Conservation (phyloP, 1,140 invertebrate species). For the Callitettix versicolor region DNA sequence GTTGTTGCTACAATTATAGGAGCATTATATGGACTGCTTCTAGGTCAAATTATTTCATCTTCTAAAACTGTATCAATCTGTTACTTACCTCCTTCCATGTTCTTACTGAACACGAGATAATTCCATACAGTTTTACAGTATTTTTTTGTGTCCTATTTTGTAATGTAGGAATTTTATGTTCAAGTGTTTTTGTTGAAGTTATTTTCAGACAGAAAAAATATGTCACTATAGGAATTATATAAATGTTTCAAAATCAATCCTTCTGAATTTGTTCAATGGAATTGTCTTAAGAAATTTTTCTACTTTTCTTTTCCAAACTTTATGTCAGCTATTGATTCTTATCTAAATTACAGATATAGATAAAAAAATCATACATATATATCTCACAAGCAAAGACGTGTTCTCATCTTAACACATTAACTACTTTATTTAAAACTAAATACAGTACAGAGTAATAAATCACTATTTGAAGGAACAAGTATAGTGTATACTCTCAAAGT, state of each 20-base stretch:
- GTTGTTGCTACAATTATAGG: conserved; percentile 20
- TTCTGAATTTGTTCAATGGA: not conserved
- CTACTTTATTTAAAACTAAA: too few species aligned
- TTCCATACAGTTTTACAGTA: too few species aligned
- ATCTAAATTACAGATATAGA: too few species aligned
- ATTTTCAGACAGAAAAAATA: not conserved
- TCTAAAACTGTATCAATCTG: not conserved
- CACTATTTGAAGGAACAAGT: too few species aligned
- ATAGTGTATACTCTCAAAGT: too few species aligned
- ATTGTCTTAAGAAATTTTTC: not conserved
- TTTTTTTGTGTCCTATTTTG: not conserved
- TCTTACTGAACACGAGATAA: not conserved
- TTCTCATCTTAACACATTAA: too few species aligned
- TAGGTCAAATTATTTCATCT: not conserved
- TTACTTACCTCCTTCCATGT: not conserved
- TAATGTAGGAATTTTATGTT: not conserved
- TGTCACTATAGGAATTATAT: not conserved
- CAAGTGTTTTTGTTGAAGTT: not conserved
- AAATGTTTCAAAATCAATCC: not conserved
- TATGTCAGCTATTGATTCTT: too few species aligned
- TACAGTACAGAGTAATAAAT: too few species aligned
- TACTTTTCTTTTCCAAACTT: too few species aligned
- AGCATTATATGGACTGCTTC: conserved; percentile 15
- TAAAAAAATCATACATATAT: too few species aligned
- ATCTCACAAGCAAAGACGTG: too few species aligned